Conservation (phyloP, 2,113 vertebrate genomes). For the Mungos mungo region DNA sequence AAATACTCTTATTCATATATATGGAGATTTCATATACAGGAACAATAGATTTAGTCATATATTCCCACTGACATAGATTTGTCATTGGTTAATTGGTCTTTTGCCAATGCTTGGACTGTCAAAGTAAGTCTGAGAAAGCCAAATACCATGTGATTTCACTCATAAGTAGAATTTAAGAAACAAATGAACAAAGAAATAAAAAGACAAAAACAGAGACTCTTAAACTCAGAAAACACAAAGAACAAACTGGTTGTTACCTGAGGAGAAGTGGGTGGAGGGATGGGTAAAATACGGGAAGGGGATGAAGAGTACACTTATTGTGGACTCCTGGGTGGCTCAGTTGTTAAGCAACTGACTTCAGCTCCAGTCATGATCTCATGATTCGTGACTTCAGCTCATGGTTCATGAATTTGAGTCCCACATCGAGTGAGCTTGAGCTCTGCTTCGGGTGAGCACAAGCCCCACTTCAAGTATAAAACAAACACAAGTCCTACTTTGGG, state of each 20-base stretch:
- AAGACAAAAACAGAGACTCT: background rate
- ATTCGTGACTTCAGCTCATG: too few relatives aligned
- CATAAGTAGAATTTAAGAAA: background rate
- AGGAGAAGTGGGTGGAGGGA: background rate
- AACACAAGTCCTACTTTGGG: too few relatives aligned
- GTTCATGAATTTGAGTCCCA: too few relatives aligned
- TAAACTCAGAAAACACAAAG: background rate
- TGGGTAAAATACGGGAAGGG: background rate
- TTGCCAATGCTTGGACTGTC: background rate
- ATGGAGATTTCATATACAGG: slow-evolving; percentile 1
- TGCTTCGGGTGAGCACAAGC: too few relatives aligned
- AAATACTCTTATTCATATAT: background rate
- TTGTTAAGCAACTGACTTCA: too few relatives aligned
- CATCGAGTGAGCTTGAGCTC: too few relatives aligned
- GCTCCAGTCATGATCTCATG: too few relatives aligned
- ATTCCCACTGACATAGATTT: slow-evolving; percentile 19
- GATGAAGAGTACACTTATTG: background rate
- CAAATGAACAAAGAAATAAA: background rate
- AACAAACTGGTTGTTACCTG: background rate
- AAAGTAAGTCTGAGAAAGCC: background rate
- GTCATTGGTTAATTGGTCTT: background rate
- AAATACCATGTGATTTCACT: background rate
- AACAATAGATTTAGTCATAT: background rate
- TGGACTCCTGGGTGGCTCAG: too few relatives aligned
- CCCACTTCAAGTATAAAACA: too few relatives aligned